Conservation (phyloP, 2,888 invertebrate genomes). For the Augochlorella aurata region DNA sequence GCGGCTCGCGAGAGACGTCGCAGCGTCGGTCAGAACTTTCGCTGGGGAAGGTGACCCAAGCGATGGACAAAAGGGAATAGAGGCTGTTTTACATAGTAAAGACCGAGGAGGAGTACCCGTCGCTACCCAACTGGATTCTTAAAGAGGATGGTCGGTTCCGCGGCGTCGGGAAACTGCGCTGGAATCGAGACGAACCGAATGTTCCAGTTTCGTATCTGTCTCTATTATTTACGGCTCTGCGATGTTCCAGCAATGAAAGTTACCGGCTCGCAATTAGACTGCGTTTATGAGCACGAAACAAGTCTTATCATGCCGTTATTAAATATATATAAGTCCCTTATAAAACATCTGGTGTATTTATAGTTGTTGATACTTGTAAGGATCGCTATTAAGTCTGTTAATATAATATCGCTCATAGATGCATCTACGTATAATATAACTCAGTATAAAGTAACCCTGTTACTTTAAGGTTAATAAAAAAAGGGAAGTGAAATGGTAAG, state of each 20-base stretch:
- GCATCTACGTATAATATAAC: no score
- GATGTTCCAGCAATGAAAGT: not conserved
- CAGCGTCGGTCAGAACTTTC: constrained; percentile 65
- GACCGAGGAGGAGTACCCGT: constrained; percentile 53
- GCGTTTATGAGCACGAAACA: no score
- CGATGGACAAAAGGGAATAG: constrained; percentile 70
- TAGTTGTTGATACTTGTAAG: no score
- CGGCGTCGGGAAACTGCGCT: constrained; percentile 4
- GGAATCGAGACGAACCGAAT: not conserved
- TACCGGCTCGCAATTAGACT: not conserved
- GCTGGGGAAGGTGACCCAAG: constrained; percentile 44
- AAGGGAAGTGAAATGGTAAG: no score
- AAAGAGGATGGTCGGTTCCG: constrained; percentile 58
- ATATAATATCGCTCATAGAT: no score
- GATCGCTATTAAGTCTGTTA: no score
- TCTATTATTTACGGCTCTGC: not conserved
- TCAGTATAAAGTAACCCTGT: no score
- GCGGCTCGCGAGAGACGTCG: constrained; percentile 22
- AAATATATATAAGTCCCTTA: no score
- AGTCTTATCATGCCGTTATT: no score
- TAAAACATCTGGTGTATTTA: no score
- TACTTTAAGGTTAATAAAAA: no score
- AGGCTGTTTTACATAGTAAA: constrained; percentile 74
- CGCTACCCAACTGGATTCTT: constrained; percentile 51
- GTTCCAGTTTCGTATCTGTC: constrained; percentile 19